These are phyloP conservation scores for Chitala chitala DNA, from an alignment of 2,113 vertebrate genomes.

Conservation along the genomic window DNA sequence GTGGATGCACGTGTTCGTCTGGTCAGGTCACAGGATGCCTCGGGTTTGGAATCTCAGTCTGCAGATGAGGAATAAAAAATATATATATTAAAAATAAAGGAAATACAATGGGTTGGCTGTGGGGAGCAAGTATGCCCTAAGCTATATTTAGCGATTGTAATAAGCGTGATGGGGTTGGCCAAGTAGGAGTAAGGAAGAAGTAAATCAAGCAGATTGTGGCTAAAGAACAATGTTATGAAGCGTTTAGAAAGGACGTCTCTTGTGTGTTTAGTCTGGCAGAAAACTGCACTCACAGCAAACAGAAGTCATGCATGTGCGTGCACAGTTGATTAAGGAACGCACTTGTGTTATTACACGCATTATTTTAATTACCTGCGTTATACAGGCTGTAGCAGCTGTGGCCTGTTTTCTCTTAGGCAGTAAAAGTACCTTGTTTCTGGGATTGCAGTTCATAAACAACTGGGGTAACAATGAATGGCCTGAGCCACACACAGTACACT, in stretches of 20 bases:
- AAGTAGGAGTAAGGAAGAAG: background rate
- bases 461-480: background rate
- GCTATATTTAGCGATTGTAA: background rate
- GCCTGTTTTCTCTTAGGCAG: background rate
- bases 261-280: background rate
- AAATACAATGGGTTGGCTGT: background rate
- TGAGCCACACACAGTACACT: too few species aligned
- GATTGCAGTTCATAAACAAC: background rate
- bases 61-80: background rate
- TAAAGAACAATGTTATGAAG: too few species aligned
- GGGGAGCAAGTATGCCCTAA: background rate
- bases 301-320: too few species aligned
- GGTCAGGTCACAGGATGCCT: background rate
- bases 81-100: too few species aligned
- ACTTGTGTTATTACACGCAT: too few species aligned
- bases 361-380: background rate
- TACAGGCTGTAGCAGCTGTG: background rate
- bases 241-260: too few species aligned
- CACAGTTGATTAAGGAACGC: too few species aligned
- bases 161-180: background rate
- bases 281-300: background rate
- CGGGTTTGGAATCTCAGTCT: background rate
- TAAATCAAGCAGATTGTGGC: background rate
- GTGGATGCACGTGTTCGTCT: background rate
- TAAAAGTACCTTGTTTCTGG: background rate